Evolutionary conservation across 2,113 vertebrate genomes (phyloP).

Genomic region (Xiphophorus hellerii): DNA sequence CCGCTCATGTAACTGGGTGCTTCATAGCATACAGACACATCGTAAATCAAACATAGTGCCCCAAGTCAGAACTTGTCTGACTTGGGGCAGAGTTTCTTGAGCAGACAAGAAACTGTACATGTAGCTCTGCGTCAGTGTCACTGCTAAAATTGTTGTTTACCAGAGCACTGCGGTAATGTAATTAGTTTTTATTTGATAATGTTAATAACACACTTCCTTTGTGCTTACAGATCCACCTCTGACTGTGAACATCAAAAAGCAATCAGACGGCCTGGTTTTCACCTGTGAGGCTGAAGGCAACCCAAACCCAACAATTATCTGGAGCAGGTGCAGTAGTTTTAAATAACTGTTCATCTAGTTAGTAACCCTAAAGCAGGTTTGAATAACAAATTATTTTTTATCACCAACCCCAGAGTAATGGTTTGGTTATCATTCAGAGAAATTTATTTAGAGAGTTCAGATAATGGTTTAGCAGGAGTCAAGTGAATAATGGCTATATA

Average conservation of each 20-base stretch:
- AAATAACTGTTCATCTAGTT: neutral
- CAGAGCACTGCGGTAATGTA: too few relatives aligned
- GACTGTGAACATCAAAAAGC: slow-evolving; percentile 16
- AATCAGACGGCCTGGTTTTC: neutral
- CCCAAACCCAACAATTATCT: slow-evolving; percentile 46
- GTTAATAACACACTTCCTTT: neutral
- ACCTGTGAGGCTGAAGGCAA: slow-evolving; percentile 58
- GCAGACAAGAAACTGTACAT: neutral
- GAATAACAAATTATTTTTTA: too few relatives aligned
- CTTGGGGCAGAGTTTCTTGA: too few relatives aligned
- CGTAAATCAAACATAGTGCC: too few relatives aligned
- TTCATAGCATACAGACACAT: too few relatives aligned
- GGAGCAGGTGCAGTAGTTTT: slow-evolving; percentile 63
- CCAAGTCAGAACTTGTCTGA: too few relatives aligned
- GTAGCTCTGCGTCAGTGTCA: neutral
- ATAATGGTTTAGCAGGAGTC: too few relatives aligned
- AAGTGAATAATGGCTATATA: too few relatives aligned
- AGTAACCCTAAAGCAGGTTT: neutral
- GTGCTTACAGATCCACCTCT: slow-evolving; percentile 50
- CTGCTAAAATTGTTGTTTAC: neutral
- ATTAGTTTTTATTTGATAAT: neutral
- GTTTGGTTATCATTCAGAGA: too few relatives aligned
- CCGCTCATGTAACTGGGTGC: too few relatives aligned
- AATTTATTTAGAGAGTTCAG: too few relatives aligned
- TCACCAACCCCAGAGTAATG: too few relatives aligned